Conservation (phyloP, 2,113 vertebrate species). For the Gymnarchus niloticus region DNA sequence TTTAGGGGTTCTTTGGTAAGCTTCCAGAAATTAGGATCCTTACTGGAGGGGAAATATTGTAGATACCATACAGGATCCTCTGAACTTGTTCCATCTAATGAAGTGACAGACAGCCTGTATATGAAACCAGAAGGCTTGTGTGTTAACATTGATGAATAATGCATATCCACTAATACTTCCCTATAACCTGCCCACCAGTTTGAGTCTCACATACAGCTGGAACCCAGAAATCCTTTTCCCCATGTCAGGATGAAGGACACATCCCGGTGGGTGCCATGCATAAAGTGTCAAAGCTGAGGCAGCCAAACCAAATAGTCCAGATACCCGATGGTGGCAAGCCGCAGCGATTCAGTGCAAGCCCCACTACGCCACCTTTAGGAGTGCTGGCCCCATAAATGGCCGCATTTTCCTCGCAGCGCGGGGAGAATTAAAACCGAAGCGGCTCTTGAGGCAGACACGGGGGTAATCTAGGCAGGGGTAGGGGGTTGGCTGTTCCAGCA, state of each 20-base stretch:
- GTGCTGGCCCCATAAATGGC: not conserved
- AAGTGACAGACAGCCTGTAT: not conserved
- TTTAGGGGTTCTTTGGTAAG: no score
- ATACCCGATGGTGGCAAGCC: not conserved
- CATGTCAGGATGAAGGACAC: not conserved
- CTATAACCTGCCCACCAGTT: not conserved
- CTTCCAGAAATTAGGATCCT: no score
- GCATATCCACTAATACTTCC: not conserved
- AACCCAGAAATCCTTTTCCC: not conserved
- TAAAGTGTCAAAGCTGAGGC: not conserved
- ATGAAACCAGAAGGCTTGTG: no score
- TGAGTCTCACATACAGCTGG: not conserved
- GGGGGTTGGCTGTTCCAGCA: conserved; percentile 48
- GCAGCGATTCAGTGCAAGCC: not conserved
- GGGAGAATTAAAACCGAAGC: conserved; percentile 8
- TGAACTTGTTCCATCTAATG: no score
- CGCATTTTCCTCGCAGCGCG: not conserved
- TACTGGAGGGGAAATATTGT: not conserved
- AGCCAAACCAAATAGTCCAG: not conserved
- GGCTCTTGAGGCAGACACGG: conserved; percentile 28
- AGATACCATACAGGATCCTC: not conserved
- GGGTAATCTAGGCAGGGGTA: conserved; percentile 54
- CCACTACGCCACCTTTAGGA: not conserved
- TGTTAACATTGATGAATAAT: not conserved
- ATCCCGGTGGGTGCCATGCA: not conserved